These are phyloP conservation scores for Apantesis nais DNA, from an alignment of 2,888 invertebrate genomes.

Conservation along the genomic window DNA sequence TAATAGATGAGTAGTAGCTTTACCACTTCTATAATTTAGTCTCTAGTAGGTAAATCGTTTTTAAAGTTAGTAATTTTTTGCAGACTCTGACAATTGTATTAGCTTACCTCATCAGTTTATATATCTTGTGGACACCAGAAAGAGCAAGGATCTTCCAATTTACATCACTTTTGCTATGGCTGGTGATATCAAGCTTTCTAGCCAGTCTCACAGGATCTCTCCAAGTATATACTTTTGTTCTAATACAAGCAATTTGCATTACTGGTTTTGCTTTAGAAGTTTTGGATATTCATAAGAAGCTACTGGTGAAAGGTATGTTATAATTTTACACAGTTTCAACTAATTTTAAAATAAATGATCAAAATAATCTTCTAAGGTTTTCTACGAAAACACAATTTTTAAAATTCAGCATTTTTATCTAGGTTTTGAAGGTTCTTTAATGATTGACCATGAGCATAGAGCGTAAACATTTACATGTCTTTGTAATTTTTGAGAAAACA, in stretches of 20 bases:
- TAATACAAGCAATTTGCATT: constrained; percentile 88
- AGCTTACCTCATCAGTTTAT: constrained; percentile 89
- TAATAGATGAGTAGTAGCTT: no score
- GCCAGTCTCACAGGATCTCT: constrained; percentile 91
- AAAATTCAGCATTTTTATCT: no score
- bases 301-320: constrained; percentile 73
- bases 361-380: background rate
- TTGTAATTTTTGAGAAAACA: no score
- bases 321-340: background rate
- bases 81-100: constrained; percentile 89
- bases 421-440: background rate
- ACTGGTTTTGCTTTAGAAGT: constrained; percentile 88
- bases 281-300: constrained; percentile 82
- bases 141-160: constrained; percentile 88
- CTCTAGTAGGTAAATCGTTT: background rate
- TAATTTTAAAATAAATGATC: background rate
- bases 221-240: constrained; percentile 90
- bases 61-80: constrained; percentile 51
- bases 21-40: no score
- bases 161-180: constrained; percentile 90
- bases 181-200: constrained; percentile 90
- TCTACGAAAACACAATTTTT: background rate
- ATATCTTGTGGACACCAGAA: constrained; percentile 91
- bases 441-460: no score
- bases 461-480: no score